phyloP scores from a whole-genome alignment of 2,888 invertebrate genomes.

The Macrophya annulata region DNA sequence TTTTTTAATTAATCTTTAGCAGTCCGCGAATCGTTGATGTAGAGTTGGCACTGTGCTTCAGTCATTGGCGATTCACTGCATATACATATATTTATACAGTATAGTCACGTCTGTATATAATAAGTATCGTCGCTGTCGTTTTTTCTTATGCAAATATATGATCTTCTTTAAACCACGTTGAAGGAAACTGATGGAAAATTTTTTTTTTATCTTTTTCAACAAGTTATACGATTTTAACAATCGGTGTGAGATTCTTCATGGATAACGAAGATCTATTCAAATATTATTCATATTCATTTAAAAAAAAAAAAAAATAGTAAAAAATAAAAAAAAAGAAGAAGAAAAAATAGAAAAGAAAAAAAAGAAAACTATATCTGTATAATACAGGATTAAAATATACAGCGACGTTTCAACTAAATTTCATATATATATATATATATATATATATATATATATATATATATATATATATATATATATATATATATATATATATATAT shows the following conservation, averaged over 20 bases:
- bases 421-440: not conserved
- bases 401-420: conserved; percentile 5
- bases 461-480: not conserved
- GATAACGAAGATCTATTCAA: not conserved
- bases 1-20: conserved; percentile 17
- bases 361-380: not conserved
- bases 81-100: no score
- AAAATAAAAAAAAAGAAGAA: not conserved
- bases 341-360: not conserved
- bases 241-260: conserved; percentile 23
- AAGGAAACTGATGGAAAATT: conserved; percentile 10
- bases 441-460: no score
- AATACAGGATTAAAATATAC: not conserved
- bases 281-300: not conserved
- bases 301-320: not conserved
- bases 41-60: no score
- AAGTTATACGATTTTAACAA: conserved; percentile 46
- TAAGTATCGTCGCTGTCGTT: not conserved
- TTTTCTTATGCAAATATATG: conserved; percentile 26
- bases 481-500: not conserved
- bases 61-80: not conserved
- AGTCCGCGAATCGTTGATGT: not conserved
- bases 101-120: not conserved
- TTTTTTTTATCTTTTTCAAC: conserved; percentile 18
- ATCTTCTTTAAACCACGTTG: no score